These are phyloP conservation scores for Colius striatus DNA, from an alignment of 2,113 vertebrate species.

Conservation along the genomic window DNA sequence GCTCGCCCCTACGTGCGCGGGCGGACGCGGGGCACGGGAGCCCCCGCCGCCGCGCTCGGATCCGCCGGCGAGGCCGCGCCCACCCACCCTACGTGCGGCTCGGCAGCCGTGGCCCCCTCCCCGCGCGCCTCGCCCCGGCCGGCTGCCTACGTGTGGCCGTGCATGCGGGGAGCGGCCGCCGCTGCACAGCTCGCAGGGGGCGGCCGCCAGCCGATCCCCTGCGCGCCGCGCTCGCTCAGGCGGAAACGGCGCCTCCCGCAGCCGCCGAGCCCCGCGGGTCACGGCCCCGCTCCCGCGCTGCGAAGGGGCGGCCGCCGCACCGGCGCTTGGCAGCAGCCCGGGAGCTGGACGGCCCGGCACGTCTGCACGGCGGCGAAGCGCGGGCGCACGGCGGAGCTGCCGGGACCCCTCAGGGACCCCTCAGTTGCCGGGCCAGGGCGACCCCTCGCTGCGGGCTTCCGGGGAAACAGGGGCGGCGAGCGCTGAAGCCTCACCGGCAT, in stretches of 20 bases:
- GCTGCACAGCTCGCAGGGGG: background rate
- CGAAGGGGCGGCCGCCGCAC: background rate
- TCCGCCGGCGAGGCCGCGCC: slow-evolving; percentile 40
- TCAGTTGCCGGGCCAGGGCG: background rate
- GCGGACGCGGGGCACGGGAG: background rate
- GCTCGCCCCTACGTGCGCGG: background rate
- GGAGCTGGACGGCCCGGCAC: no score
- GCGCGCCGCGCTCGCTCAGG: background rate
- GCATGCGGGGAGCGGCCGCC: slow-evolving; percentile 46
- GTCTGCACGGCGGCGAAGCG: background rate
- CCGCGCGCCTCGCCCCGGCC: background rate
- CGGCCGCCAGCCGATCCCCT: background rate
- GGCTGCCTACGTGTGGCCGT: slow-evolving; percentile 65
- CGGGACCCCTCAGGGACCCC: background rate
- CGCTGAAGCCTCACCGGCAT: background rate
- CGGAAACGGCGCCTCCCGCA: background rate
- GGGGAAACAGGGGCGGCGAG: no score
- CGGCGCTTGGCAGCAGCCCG: background rate
- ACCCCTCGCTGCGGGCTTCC: no score
- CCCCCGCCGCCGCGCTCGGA: background rate
- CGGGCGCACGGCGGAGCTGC: background rate
- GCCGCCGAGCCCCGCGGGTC: background rate
- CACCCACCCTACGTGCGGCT: slow-evolving; percentile 71
- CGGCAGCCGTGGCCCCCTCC: background rate
- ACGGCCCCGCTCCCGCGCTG: background rate